Percentiles rank a stretch among this genome's conserved stretches.
Conservation (phyloP, 2,113 vertebrate genomes). For the Brachyhypopomus occidentalis region DNA sequence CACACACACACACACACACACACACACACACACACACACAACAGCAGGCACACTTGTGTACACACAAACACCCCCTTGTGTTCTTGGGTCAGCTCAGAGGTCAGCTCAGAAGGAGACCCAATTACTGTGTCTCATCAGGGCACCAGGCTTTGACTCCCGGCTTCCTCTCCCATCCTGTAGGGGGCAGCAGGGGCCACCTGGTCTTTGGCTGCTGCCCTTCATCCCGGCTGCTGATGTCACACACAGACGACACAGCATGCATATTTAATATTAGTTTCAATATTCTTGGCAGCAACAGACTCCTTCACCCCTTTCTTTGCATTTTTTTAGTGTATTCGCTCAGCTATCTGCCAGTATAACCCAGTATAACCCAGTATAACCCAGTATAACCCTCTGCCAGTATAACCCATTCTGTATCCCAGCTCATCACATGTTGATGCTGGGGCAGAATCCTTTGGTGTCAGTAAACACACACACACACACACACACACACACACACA, state of each 20-base stretch:
- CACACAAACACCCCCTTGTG: neutral
- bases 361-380: no score
- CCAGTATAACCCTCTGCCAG: no score
- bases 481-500: no score
- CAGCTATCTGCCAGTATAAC: no score
- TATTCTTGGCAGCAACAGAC: no score
- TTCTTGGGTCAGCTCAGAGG: slow-evolving; percentile 21
- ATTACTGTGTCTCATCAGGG: neutral
- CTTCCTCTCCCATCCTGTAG: slow-evolving; percentile 3
- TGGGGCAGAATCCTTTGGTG: no score
- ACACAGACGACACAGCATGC: neutral
- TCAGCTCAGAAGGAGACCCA: slow-evolving; percentile 3
- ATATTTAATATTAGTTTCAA: slow-evolving; percentile 10
- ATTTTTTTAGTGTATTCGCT: no score
- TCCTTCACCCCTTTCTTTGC: no score
- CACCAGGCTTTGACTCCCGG: slow-evolving; percentile 21
- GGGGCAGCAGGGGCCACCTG: neutral
- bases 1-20: neutral
- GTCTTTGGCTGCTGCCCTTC: neutral
- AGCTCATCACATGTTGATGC: no score
- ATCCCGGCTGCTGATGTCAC: neutral
- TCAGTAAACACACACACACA: no score
- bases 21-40: slow-evolving; percentile 7
- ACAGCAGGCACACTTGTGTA: neutral
- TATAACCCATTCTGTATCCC: no score